Percentiles rank a stretch among this genome's conserved stretches.
Evolutionary conservation across 2,797 vertebrate species (phyloP).

Genomic region (Telmatherina bonti): DNA sequence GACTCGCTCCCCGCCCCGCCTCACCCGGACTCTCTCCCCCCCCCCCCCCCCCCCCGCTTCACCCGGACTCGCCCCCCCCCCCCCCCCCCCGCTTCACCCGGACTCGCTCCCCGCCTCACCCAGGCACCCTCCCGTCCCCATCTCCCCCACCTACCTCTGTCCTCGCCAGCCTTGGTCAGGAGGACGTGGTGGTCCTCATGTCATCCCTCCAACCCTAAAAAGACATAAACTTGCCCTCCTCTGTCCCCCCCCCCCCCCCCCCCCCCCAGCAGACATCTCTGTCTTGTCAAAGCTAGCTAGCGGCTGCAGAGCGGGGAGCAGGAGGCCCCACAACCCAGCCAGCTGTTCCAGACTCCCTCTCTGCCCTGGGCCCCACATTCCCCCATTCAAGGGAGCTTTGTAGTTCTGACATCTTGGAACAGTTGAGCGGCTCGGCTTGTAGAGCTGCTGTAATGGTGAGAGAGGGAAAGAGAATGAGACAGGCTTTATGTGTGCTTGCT

Average conservation of each 20-base stretch:
- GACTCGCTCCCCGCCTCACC: too few species aligned
- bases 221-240: slow-evolving; percentile 47
- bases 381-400: slow-evolving; percentile 83
- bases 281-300: slow-evolving; percentile 79
- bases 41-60: too few species aligned
- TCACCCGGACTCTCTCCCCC: too few species aligned
- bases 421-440: slow-evolving; percentile 82
- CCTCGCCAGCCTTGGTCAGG: slow-evolving; percentile 46
- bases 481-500: slow-evolving; percentile 78
- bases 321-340: slow-evolving; percentile 80
- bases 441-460: slow-evolving; percentile 81
- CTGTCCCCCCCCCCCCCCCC: slow-evolving; percentile 49
- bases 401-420: slow-evolving; percentile 86
- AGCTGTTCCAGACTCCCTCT: slow-evolving; percentile 83
- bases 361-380: slow-evolving; percentile 81
- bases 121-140: slow-evolving; percentile 21
- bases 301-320: slow-evolving; percentile 75
- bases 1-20: too few species aligned
- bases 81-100: too few species aligned
- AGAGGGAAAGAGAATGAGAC: slow-evolving; percentile 72
- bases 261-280: too few species aligned
- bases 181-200: slow-evolving; percentile 44
- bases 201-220: slow-evolving; percentile 47
- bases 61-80: too few species aligned
- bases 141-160: slow-evolving; percentile 26